Percentiles rank a stretch among this genome's conserved stretches.
Evolutionary conservation across 2,797 vertebrate genomes (phyloP).

Genomic region (Acrocephalus scirpaceus): DNA sequence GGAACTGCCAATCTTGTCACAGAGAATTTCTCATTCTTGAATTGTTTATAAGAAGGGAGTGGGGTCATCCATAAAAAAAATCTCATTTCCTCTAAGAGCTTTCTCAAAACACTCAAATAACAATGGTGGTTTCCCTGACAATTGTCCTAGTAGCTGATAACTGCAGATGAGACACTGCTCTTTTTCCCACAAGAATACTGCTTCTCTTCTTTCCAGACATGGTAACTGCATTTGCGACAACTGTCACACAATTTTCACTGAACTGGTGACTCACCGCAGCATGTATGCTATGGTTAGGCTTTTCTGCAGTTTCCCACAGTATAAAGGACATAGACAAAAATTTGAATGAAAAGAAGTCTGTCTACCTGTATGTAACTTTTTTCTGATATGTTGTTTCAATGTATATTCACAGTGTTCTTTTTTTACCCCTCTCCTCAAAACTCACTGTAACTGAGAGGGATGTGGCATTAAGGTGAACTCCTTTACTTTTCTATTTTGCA

Average conservation of each 20-base stretch:
- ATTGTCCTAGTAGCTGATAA: not conserved
- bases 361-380: not conserved
- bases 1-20: not conserved
- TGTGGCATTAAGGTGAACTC: not conserved
- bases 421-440: not conserved
- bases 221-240: not conserved
- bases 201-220: not conserved
- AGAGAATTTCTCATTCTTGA: not conserved
- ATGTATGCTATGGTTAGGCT: not conserved
- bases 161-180: not conserved
- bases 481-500: not conserved
- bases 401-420: not conserved
- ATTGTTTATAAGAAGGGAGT: not conserved
- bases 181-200: not conserved
- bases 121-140: not conserved
- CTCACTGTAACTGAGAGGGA: not conserved
- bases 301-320: not conserved
- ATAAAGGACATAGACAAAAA: not conserved
- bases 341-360: not conserved
- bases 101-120: not conserved
- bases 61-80: not conserved
- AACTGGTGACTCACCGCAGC: not conserved
- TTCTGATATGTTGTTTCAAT: not conserved
- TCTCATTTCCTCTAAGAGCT: not conserved
- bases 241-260: accelerated